Conservation (phyloP, 2,888 invertebrate species). For the Timema cristinae region DNA sequence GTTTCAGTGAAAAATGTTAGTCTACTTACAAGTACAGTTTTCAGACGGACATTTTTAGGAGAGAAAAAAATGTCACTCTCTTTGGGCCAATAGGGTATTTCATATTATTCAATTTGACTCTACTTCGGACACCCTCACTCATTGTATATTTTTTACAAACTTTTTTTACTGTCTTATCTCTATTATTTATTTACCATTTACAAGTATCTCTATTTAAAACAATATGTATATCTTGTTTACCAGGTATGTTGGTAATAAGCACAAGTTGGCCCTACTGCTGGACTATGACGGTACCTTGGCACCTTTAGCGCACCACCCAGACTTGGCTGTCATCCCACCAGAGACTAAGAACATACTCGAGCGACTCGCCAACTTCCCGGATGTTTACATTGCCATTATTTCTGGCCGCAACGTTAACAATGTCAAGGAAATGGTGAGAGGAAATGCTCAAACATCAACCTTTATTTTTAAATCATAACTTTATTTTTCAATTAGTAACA, state of each 20-base stretch:
- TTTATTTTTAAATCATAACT: too few species aligned
- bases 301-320: conserved; percentile 85
- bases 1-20: too few species aligned
- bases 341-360: conserved; percentile 82
- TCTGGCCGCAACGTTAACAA: conserved; percentile 84
- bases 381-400: conserved; percentile 82
- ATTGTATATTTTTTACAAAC: background rate
- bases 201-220: background rate
- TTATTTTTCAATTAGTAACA: too few species aligned
- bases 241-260: conserved; percentile 81
- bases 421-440: conserved; percentile 75
- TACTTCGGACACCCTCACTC: too few species aligned
- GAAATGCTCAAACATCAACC: too few species aligned
- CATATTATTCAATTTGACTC: background rate
- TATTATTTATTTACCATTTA: too few species aligned
- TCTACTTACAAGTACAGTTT: too few species aligned
- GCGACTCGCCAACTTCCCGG: conserved; percentile 76
- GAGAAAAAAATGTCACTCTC: background rate
- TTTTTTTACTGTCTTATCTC: too few species aligned
- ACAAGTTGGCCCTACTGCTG: conserved; percentile 76
- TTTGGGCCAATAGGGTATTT: background rate
- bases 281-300: conserved; percentile 89
- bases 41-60: too few species aligned
- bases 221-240: conserved; percentile 13
- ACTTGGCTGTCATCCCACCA: conserved; percentile 77